Evolutionary conservation across 2,797 vertebrate species (phyloP), one percentile per base, ranked within the genome.

Genomic region (Atherinosoma microstoma): DNA sequence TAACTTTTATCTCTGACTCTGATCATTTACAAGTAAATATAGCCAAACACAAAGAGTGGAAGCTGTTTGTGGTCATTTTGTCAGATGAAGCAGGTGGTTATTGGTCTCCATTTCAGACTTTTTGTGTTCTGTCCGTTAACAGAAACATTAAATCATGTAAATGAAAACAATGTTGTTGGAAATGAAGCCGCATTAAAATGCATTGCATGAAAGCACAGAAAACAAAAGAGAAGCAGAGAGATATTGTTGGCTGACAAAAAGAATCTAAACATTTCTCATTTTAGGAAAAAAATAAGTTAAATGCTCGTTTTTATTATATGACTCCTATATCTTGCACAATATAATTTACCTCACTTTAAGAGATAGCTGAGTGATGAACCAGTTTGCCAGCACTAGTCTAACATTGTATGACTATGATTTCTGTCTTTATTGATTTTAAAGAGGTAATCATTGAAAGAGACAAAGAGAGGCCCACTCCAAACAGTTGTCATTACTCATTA

Each of bases 351-450:
- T 15, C 24, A 24, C 4, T 13, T 24, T 27, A 27, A 53, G 4
- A 42, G 15, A 42, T 13, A 42, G 16, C 5, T 27, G 51, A 24
- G 10, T 51, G 51, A 27, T 22, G 24, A 27, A 15, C 10, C 22
- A 51, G 3, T 24, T 7, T n/a, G n/a, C 22, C 8, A 3, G 20
- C 47, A 32, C 22, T 3, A n/a, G 30, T 0, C 34, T 36, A 36
- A 65, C 22, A 20, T 12, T 1, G 36, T 64, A 58, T n/a, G 4
- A 68, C 24, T 12, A 53, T 42, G 36, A n/a, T 18, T 30, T 40
- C 6, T 64, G 47, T 63, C 66, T 62, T 66, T 45, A 2, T 67
- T 59, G 34, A 73, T 73, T 53, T 67, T 16, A 13, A 11, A 42
- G 47, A 58, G 64, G 12, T 20, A 35, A 12, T 69, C 27, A 61